Base-by-base conservation (phyloP, 2,113 vertebrate species). In the Carollia perspicillata region DNA sequence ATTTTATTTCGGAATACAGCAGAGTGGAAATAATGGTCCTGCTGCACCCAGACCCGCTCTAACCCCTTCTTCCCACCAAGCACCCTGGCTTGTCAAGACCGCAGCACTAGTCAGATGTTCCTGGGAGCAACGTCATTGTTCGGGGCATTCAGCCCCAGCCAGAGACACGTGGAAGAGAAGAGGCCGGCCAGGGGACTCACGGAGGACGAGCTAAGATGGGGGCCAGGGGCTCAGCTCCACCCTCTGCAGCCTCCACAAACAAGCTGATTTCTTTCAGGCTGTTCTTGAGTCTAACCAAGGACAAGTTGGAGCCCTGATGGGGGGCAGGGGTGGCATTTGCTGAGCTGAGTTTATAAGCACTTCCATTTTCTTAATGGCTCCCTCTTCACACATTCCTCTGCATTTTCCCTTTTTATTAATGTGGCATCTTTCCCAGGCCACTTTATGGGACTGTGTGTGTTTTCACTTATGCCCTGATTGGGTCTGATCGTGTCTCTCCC, bases 371-470 rank as follows among this genome's bases (percentile, higher is more conserved):
- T 97, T 97, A 96, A 93, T 87, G 30, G 97, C 95, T 94, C 97
- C 97, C 96, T 97, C 94, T 97, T 97, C 96, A 93, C 92, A 97
- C 97, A 95, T 98, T 98, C 97, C 96, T 97, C 98, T 88, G 93
- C 97, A 89, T 98, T 98, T 98, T 97, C 94, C 95, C 79, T 94
- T 98, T 97, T 98, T 98, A 98, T 98, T 98, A 98, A 98, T 0
- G 77, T 97, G 98, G 98, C 97, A 42, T 94, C 98, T 84, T 97
- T 97, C 98, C 98, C 93, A 58, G 97, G 97, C 95, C 98, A 95
- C 95, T 98, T 97, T 98, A 98, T 96, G 96, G 93, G 83, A 58
- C 94, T 1, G 33, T 83, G 95, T 97, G 96, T 97, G 97, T 97
- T 98, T 98, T 95, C 87, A 97, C 97, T 98, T 97, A 98, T 5